phyloP scores from a whole-genome alignment of 2,797 vertebrate genomes.

The Bradypus variegatus region DNA sequence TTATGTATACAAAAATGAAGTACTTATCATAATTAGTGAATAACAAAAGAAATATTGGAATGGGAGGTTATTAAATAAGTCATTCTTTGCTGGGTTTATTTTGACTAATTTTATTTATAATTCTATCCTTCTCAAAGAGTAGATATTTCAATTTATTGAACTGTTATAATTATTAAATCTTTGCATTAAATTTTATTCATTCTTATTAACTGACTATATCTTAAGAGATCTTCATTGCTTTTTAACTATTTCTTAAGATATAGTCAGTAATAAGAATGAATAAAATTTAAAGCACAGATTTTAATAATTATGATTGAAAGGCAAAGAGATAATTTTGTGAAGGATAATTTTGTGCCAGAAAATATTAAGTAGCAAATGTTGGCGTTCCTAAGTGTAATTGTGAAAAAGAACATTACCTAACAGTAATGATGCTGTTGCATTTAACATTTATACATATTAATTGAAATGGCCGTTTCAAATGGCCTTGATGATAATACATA shows the following conservation, averaged over 20 bases:
- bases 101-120: too few species aligned
- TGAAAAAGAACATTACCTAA: not conserved
- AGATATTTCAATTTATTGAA: too few species aligned
- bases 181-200: too few species aligned
- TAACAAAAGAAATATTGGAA: too few species aligned
- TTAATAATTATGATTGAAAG: not conserved
- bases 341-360: not conserved
- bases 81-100: too few species aligned
- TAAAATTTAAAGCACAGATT: not conserved
- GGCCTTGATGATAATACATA: too few species aligned
- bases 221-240: not conserved
- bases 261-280: not conserved
- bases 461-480: too few species aligned
- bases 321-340: not conserved
- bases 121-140: too few species aligned
- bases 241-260: not conserved
- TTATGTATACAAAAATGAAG: too few species aligned
- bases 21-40: too few species aligned
- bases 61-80: too few species aligned
- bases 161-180: too few species aligned
- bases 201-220: not conserved
- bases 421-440: not conserved
- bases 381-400: not conserved
- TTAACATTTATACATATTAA: not conserved
- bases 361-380: not conserved